These are phyloP conservation scores for Isurus oxyrinchus DNA, from an alignment of 2,113 vertebrate species.

Conservation along the genomic window DNA sequence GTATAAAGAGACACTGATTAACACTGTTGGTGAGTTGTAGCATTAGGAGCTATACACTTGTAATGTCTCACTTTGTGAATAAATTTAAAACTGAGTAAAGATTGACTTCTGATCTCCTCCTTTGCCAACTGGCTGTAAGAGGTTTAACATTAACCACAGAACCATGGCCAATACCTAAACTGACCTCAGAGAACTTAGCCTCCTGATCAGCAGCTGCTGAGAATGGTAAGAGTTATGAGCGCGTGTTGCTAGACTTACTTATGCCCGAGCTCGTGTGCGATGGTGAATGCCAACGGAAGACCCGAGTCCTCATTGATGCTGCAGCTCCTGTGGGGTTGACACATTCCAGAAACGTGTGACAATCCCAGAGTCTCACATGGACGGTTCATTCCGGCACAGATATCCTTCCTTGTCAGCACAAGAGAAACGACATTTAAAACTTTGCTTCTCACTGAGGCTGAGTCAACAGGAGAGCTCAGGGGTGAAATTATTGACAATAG, in stretches of 20 bases:
- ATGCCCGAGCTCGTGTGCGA: constrained; percentile 92
- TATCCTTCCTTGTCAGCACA: constrained; percentile 74
- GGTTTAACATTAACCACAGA: background rate
- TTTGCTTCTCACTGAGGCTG: background rate
- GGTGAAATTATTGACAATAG: background rate
- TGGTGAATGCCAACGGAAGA: constrained; percentile 84
- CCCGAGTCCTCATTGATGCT: constrained; percentile 90
- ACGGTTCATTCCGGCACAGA: constrained; percentile 80
- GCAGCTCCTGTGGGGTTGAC: constrained; percentile 86
- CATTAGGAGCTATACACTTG: too few species aligned
- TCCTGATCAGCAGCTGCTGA: background rate
- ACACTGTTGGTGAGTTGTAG: too few species aligned
- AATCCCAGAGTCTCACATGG: constrained; percentile 94
- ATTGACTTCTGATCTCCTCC: too few species aligned
- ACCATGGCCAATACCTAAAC: background rate
- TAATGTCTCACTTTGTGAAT: too few species aligned
- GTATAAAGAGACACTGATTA: too few species aligned
- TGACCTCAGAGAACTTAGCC: background rate
- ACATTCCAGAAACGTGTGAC: constrained; percentile 89
- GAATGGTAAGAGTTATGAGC: background rate
- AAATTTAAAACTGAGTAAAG: too few species aligned
- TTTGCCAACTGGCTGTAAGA: background rate
- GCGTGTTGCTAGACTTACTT: constrained; percentile 61
- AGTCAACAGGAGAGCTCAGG: background rate
- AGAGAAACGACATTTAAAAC: background rate